These are phyloP conservation scores for Petrocephalus schoutedeni DNA, from an alignment of 2,797 vertebrate species.

Conservation along the genomic window DNA sequence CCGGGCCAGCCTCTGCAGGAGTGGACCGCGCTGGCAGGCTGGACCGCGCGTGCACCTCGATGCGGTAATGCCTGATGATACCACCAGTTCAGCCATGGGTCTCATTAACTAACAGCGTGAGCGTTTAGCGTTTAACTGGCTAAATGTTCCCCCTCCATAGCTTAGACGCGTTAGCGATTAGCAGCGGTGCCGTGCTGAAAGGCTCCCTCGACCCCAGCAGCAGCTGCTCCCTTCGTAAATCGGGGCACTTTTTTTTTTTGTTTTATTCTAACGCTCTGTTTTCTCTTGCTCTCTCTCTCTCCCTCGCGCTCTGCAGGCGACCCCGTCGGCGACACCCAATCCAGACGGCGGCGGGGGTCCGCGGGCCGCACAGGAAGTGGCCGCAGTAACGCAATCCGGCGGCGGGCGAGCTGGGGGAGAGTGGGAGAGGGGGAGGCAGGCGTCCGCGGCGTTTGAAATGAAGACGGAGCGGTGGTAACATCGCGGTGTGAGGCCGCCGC, in stretches of 20 bases:
- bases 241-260: not conserved
- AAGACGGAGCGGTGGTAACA: conserved; percentile 48
- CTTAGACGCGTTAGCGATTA: not conserved
- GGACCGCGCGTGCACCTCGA: not conserved
- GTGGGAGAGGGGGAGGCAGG: not conserved
- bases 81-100: not conserved
- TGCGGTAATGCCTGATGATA: conserved; percentile 2
- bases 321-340: not conserved
- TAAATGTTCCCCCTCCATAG: conserved; percentile 2
- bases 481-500: conserved; percentile 51
- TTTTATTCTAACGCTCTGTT: not conserved
- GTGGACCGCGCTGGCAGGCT: not conserved
- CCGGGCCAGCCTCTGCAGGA: not conserved
- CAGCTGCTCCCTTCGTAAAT: not conserved
- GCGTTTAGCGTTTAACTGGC: not conserved
- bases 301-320: not conserved
- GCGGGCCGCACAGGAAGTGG: not conserved
- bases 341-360: not conserved
- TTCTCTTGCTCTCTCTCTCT: not conserved
- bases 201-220: not conserved
- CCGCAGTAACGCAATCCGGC: not conserved
- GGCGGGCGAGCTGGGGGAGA: not conserved
- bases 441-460: conserved; percentile 31
- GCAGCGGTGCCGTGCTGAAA: not conserved
- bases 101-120: conserved; percentile 9